Base-by-base conservation (phyloP, 2,797 vertebrate species). In the Argya squamiceps region DNA sequence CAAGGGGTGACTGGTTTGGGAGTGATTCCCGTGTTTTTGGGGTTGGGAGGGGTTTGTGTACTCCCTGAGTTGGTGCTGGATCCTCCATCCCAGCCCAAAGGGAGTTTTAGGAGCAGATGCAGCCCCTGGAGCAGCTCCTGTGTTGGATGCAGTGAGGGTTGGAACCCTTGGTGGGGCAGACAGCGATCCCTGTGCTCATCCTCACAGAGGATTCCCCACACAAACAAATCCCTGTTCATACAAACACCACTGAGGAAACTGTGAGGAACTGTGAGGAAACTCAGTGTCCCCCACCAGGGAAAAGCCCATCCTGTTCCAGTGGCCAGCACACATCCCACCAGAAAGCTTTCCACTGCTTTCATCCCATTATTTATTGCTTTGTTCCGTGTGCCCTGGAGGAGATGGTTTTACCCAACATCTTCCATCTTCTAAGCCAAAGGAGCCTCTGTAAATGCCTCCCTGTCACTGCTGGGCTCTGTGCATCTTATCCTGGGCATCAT, bases 221-320 rank as follows among this genome's bases (percentile, higher is more conserved):
- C 27, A 64, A 77, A 96, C 92, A 97, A 93, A 37, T 68, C 79
- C 41, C 79, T 87, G 93, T 95, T 77, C 84, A 85, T 62, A 37
- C n/a, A 55, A 68, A 71, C 3, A 0, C 74, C 52, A 11, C 52
- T 13, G 30, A 4, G 87, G 95, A 93, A 96, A 52, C 79, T 70
- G 17, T 43, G 41, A 41, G 41, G 41, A 41, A 7, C 41, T 41
- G 41, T 13, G 30, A 4, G 85, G 95, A 93, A 96, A 52, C 79
- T 70, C 64, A 1, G n/a, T 68, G 43, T 39, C 64, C 78, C 43
- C 36, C 32, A 75, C 12, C 44, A 63, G 92, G 70, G 73, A 85
- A 91, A 83, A 59, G 24, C 43, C 78, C 36, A 2, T 78, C 88
- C 69, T 26, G 46, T 84, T 69, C 64, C 80, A 84, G 58, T 44